phyloP scores from a whole-genome alignment of 1,140 invertebrate species.

The Pararge aegeria region DNA sequence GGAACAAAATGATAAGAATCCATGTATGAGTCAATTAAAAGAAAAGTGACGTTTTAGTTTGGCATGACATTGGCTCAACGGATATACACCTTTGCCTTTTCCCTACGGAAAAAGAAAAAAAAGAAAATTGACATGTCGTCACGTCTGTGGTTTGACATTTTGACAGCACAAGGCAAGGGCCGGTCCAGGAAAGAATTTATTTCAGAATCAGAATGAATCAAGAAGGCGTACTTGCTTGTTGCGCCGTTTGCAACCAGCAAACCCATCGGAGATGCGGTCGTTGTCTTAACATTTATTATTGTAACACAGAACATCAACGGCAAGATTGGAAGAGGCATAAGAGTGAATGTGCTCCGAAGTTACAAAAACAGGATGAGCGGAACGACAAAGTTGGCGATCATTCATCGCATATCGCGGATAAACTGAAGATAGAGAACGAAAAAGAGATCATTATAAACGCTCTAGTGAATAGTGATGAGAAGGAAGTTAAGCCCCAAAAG shows the following conservation, averaged over 20 bases:
- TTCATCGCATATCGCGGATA: conserved; percentile 41
- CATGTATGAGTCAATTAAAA: no score
- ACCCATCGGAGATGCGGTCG: conserved; percentile 87
- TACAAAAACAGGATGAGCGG: conserved; percentile 54
- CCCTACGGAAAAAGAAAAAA: background rate
- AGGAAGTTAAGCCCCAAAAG: conserved; percentile 19
- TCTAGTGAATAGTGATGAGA: conserved; percentile 16
- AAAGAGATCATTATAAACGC: conserved; percentile 26
- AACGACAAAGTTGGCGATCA: conserved; percentile 46
- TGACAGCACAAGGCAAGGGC: conserved; percentile 30
- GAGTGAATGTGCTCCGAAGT: conserved; percentile 73
- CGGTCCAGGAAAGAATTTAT: conserved; percentile 74
- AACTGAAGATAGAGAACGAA: conserved; percentile 29
- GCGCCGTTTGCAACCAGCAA: conserved; percentile 84
- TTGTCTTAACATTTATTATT: conserved; percentile 87
- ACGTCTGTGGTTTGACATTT: background rate
- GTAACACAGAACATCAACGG: conserved; percentile 88
- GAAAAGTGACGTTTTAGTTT: no score
- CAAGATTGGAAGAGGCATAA: conserved; percentile 89
- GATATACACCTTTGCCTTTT: background rate
- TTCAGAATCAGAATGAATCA: conserved; percentile 71
- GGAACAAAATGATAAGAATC: no score
- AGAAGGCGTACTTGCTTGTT: conserved; percentile 79
- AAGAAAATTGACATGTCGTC: background rate
- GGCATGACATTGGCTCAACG: no score